Base-by-base conservation (phyloP, 2,888 invertebrate species). In the Aporophyla nigra region DNA sequence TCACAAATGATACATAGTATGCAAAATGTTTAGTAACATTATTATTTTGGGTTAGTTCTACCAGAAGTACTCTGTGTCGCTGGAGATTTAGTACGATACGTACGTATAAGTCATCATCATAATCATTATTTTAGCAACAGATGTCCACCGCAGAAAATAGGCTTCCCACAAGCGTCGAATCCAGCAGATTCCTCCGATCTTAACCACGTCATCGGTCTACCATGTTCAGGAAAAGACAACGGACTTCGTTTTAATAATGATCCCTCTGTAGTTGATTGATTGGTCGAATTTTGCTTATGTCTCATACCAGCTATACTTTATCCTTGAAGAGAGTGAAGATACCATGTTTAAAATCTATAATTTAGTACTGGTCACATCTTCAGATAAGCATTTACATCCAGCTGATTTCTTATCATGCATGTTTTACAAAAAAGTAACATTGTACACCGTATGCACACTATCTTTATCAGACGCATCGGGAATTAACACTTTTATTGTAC, bases 401-500 rank as follows among this genome's bases (percentile, higher is more conserved):
- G 54, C 14, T 61, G 53, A 49, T 54, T 73, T 14, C 24, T 61
- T 76, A 69, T 46, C 21, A 59, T 21, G 54, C 40, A 27, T 21
- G 3, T 54, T 43, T 49, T 67, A 74, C 14, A 71, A 63, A 75
- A 71, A 33, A 67, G 14, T 7, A 65, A 51, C 65, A 69, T 40
- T 72, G 33, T 66, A 40, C 19, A 1, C 33, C 33, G 33, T 4
- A 10, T 10, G 24, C 16, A 67, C 19, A 49, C 49, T 54, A 59
- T 58, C 27, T 68, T n/a, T 59, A 63, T 58, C n/a, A 27, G 51
- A 43, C 24, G 43, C 66, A 71, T 79, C 75, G 53, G 76, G 74
- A 56, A 80, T 69, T 69, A 75, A 71, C 75, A 75, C 79, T 82
- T 78, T 78, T 71, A 83, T 75, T 71, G 71, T 69, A 69, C 51